phyloP scores from a whole-genome alignment of 2,888 invertebrate species.

The Protodeltote pygarga region DNA sequence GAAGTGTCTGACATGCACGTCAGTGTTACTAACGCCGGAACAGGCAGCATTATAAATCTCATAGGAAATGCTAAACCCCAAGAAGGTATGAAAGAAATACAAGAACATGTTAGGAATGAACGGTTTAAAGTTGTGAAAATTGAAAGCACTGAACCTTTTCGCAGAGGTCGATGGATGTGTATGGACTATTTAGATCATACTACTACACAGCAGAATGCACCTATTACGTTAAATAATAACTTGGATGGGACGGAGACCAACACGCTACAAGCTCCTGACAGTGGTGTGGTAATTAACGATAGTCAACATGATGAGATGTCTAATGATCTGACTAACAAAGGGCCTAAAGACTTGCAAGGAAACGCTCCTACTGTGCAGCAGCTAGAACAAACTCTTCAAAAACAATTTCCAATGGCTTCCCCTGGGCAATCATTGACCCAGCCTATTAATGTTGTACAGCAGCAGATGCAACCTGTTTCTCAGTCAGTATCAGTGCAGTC shows the following conservation, averaged over 20 bases:
- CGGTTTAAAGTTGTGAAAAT: constrained; percentile 98
- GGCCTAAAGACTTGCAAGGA: constrained; percentile 81
- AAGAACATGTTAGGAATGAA: constrained; percentile 92
- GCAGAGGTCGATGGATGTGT: constrained; percentile 97
- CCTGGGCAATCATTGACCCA: constrained; percentile 84
- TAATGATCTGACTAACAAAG: constrained; percentile 82
- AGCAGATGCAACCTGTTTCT: constrained; percentile 75
- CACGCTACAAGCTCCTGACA: constrained; percentile 79
- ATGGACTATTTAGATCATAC: constrained; percentile 97
- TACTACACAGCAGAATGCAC: constrained; percentile 84
- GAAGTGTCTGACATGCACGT: constrained; percentile 88
- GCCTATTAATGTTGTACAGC: constrained; percentile 79
- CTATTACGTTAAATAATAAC: constrained; percentile 81
- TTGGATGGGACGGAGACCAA: constrained; percentile 78
- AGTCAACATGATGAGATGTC: constrained; percentile 83
- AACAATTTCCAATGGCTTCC: constrained; percentile 84
- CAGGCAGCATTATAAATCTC: constrained; percentile 88
- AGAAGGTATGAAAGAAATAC: constrained; percentile 88
- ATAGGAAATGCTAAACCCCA: constrained; percentile 85
- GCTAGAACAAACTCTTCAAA: constrained; percentile 81
- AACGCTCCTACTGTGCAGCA: constrained; percentile 79
- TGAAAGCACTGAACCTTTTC: constrained; percentile 97
- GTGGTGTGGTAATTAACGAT: constrained; percentile 84
- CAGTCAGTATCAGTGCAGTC: constrained; percentile 83
- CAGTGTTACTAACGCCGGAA: constrained; percentile 88